phyloP scores from a whole-genome alignment of 2,888 invertebrate species.

The Cryptus viduatorius region DNA sequence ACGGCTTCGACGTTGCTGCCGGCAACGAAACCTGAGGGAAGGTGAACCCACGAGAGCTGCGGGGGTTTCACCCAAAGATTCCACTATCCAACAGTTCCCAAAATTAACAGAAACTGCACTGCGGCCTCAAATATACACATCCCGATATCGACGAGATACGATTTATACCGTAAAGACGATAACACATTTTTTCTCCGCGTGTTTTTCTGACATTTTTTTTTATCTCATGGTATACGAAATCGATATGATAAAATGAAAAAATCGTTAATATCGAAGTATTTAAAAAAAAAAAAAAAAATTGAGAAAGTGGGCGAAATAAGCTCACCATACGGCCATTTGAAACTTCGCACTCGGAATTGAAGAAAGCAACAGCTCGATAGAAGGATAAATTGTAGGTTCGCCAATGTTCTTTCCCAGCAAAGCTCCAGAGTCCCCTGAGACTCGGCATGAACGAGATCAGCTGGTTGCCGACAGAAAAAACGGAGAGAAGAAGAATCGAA shows the following conservation, averaged over 20 bases:
- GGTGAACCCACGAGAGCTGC: slow-evolving; percentile 24
- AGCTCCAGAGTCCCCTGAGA: slow-evolving; percentile 73
- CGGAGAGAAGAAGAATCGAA: slow-evolving; percentile 59
- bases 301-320: neutral
- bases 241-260: too few relatives aligned
- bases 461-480: slow-evolving; percentile 66
- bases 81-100: neutral
- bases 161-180: neutral
- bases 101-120: slow-evolving; percentile 18
- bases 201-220: too few relatives aligned
- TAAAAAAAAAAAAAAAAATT: neutral
- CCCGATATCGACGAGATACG: neutral
- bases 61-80: slow-evolving; percentile 4
- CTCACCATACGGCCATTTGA: neutral
- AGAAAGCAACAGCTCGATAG: slow-evolving; percentile 65
- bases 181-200: neutral
- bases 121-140: neutral
- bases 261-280: neutral
- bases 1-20: slow-evolving; percentile 45
- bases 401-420: slow-evolving; percentile 53
- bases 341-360: neutral
- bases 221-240: too few relatives aligned
- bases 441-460: slow-evolving; percentile 72
- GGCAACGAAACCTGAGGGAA: slow-evolving; percentile 45
- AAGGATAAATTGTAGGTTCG: slow-evolving; percentile 75